Conservation (phyloP, 2,113 vertebrate genomes). For the Callionymus lyra region DNA sequence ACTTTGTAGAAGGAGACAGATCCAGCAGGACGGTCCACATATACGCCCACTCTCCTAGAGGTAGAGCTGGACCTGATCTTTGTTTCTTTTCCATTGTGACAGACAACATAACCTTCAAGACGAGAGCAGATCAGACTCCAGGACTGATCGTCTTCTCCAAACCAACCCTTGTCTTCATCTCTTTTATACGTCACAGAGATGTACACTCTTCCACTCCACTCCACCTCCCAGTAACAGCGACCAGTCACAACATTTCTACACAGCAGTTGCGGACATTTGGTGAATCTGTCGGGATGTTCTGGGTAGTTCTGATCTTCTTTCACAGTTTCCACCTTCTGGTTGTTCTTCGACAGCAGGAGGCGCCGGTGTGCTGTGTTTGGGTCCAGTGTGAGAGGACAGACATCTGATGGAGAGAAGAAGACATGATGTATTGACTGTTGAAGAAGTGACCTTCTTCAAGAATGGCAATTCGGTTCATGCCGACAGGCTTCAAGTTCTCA, state of each 20-base stretch:
- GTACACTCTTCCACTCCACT: background rate
- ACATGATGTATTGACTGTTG: too few species aligned
- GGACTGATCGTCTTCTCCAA: background rate
- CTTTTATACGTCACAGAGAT: background rate
- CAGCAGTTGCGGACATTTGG: background rate
- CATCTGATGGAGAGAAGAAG: background rate
- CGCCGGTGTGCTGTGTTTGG: slow-evolving; percentile 1
- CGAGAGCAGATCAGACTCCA: background rate
- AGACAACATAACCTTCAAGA: background rate
- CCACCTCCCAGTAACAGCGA: too few species aligned
- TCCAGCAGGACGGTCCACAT: background rate
- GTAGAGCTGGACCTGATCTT: background rate
- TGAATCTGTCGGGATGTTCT: background rate
- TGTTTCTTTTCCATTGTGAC: background rate
- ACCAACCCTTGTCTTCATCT: background rate
- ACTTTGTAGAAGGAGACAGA: slow-evolving; percentile 1
- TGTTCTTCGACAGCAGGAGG: background rate
- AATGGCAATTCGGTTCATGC: too few species aligned
- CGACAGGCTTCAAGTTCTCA: too few species aligned
- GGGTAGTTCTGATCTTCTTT: background rate
- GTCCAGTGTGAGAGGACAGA: background rate
- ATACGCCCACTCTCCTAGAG: background rate
- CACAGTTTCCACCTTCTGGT: background rate
- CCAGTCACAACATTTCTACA: background rate
- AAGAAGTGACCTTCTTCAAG: too few species aligned